Conservation (phyloP, 1,140 invertebrate species). For the Caerostris darwini region DNA sequence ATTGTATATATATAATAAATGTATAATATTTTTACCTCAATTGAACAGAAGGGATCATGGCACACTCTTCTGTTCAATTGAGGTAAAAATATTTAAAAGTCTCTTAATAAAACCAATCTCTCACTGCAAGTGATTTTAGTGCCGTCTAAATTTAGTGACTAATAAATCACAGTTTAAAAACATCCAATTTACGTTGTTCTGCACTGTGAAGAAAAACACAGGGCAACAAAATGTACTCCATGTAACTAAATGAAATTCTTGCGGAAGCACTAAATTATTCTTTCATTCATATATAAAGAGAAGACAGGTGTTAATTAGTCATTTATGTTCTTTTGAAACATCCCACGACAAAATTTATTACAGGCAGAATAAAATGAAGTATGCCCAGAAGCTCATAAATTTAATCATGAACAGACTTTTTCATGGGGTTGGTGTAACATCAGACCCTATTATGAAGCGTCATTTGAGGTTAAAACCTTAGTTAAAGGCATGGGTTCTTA, state of each 20-base stretch:
- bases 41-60: too few species aligned
- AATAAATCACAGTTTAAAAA: conserved; percentile 38
- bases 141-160: conserved; percentile 14
- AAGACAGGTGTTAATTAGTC: conserved; percentile 71
- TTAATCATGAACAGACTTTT: conserved; percentile 39
- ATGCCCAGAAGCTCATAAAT: conserved; percentile 41
- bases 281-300: conserved; percentile 19
- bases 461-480: background rate
- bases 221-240: conserved; percentile 17
- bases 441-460: conserved; percentile 13
- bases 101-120: background rate
- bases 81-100: background rate
- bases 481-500: background rate
- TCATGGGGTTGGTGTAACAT: background rate
- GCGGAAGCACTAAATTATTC: conserved; percentile 54
- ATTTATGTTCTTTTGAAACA: conserved; percentile 65
- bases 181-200: conserved; percentile 10
- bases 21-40: too few species aligned
- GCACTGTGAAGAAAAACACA: background rate
- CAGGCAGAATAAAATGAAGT: conserved; percentile 32
- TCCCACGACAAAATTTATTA: conserved; percentile 47
- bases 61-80: too few species aligned
- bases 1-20: too few species aligned
- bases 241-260: conserved; percentile 70
- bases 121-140: background rate